Percentiles rank a stretch among this genome's conserved stretches.
These are phyloP conservation scores for Erethizon dorsatum DNA, from an alignment of 2,797 vertebrate species.

Conservation along the genomic window DNA sequence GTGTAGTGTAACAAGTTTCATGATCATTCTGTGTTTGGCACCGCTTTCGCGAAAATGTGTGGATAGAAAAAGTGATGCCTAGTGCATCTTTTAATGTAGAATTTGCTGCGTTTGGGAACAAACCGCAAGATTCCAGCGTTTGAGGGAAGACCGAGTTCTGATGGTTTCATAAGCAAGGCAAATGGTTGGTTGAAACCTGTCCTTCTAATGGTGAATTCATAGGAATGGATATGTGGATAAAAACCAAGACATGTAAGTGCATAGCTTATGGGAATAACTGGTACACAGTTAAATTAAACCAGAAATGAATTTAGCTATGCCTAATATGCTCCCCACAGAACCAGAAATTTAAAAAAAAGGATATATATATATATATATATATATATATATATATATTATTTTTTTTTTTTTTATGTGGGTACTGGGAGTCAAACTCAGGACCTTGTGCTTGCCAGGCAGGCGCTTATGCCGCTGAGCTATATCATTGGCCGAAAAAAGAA, in stretches of 20 bases:
- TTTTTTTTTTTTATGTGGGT: no score
- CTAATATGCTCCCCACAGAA: not conserved
- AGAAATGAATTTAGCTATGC: conserved; percentile 46
- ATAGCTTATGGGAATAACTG: not conserved
- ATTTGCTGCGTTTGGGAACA: conserved; percentile 48
- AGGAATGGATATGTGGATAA: conserved; percentile 14
- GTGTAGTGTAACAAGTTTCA: not conserved
- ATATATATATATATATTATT: no score
- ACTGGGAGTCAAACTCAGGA: no score
- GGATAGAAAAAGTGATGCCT: not conserved
- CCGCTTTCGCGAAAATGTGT: conserved; percentile 14
- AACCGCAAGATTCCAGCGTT: not conserved
- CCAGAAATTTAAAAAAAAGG: not conserved
- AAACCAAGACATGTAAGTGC: not conserved
- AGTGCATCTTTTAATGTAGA: not conserved
- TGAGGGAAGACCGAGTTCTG: conserved; percentile 25
- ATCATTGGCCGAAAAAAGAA: not conserved
- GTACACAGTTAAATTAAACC: conserved; percentile 8
- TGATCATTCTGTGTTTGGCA: not conserved
- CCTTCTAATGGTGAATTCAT: not conserved
- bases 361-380: no score
- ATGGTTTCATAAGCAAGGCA: conserved; percentile 32
- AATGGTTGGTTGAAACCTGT: conserved; percentile 29
- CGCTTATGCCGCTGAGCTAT: no score
- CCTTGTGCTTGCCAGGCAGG: no score